Percentiles rank a stretch among this genome's conserved stretches.
Evolutionary conservation across 30 jellyfish, hydroid and myxozoan species (phyloP).

Genomic region (Cassiopea andromeda): DNA sequence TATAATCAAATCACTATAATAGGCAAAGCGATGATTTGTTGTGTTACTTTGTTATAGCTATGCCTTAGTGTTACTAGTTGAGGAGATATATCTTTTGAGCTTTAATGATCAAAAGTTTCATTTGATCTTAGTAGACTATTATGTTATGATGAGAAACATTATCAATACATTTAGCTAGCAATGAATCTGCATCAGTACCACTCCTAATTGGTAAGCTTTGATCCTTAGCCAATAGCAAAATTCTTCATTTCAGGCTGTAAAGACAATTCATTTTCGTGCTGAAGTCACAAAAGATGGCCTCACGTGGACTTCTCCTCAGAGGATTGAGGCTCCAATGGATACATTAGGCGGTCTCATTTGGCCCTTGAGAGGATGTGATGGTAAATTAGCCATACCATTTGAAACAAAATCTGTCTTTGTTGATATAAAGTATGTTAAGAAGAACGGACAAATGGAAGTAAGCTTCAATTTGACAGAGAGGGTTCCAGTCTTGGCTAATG

Average conservation of each 20-base stretch:
- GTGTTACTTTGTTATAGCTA: too few species aligned
- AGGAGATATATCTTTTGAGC: too few species aligned
- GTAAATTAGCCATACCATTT: background rate
- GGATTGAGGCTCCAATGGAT: constrained; percentile 26
- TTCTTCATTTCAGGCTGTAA: constrained; percentile 19
- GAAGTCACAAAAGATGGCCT: constrained; percentile 14
- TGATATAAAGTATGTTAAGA: background rate
- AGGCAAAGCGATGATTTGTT: too few species aligned
- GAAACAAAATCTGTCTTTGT: constrained; percentile 17
- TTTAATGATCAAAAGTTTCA: too few species aligned
- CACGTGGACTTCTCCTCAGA: constrained; percentile 49
- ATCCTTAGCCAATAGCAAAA: background rate
- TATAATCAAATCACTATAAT: too few species aligned
- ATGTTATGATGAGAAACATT: too few species aligned
- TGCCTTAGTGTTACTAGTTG: too few species aligned
- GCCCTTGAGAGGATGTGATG: background rate
- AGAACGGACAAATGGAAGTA: constrained; percentile 7
- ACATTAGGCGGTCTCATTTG: constrained; percentile 19
- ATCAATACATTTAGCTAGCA: too few species aligned
- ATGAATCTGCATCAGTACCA: too few species aligned
- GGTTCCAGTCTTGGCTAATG: constrained; percentile 30
- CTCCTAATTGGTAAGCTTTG: background rate
- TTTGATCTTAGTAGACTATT: too few species aligned
- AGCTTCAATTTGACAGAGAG: constrained; percentile 25
- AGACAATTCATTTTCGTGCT: constrained; percentile 22